A percentile compares a stretch with the other conserved stretches of the same genome.
Evolutionary conservation across 2,113 vertebrate species (phyloP).

Genomic region (Microcebus griseorufus): DNA sequence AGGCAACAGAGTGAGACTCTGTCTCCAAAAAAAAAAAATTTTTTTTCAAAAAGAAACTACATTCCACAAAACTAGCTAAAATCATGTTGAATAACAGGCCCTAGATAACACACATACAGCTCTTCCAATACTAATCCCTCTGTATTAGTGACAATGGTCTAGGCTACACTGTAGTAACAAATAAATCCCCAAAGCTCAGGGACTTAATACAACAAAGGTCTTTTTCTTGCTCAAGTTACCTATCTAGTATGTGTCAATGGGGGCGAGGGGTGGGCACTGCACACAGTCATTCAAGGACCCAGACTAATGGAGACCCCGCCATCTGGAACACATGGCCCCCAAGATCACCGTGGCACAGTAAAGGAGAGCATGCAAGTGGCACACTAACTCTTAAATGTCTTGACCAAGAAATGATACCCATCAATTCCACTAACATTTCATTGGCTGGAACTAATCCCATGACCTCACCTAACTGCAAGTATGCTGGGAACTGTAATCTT

Average conservation of each 20-base stretch:
- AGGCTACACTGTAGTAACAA: not conserved
- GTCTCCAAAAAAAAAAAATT: no score
- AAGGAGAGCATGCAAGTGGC: not conserved
- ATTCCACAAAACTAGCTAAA: not conserved
- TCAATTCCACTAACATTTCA: not conserved
- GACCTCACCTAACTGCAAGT: not conserved
- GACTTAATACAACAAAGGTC: not conserved
- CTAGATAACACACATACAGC: not conserved
- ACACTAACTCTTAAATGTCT: not conserved
- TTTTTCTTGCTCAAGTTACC: not conserved
- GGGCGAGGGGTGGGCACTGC: not conserved
- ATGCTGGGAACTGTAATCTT: not conserved
- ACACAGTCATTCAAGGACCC: not conserved
- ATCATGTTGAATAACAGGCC: not conserved
- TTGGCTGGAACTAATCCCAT: not conserved
- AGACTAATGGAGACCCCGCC: not conserved
- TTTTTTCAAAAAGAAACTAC: not conserved
- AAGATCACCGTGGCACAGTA: not conserved
- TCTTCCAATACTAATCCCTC: not conserved
- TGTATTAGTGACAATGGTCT: not conserved
- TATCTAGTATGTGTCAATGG: not conserved
- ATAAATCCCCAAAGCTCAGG: not conserved
- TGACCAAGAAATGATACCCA: not conserved
- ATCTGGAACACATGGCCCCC: not conserved
- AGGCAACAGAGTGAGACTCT: no score